A percentile compares a stretch with the other conserved stretches of the same genome.
Conservation (phyloP, 2,888 invertebrate species). For the Elmis aenea region DNA sequence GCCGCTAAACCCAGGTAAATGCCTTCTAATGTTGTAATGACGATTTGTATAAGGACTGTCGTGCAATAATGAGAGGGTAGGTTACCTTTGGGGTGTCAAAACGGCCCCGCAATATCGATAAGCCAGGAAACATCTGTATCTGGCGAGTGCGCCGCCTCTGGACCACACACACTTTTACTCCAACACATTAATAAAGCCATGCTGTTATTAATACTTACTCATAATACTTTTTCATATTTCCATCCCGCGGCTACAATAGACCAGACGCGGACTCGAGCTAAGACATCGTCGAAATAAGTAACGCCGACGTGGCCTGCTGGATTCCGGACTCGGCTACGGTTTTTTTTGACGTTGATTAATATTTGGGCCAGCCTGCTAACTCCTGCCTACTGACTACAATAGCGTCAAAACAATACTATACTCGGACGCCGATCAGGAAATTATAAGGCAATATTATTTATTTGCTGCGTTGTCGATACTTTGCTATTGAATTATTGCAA, state of each 20-base stretch:
- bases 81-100: slow-evolving; percentile 33
- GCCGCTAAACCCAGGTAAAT: slow-evolving; percentile 17
- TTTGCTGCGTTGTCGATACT: slow-evolving; percentile 20
- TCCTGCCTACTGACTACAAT: slow-evolving; percentile 43
- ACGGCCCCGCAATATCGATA: slow-evolving; percentile 22
- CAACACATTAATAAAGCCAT: slow-evolving; percentile 46
- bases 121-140: slow-evolving; percentile 36
- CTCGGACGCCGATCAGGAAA: slow-evolving; percentile 29
- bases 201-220: slow-evolving; percentile 45
- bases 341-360: slow-evolving; percentile 45
- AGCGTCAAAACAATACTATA: slow-evolving; percentile 42
- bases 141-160: slow-evolving; percentile 37
- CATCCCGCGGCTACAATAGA: slow-evolving; percentile 34
- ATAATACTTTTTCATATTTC: slow-evolving; percentile 43
- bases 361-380: slow-evolving; percentile 41
- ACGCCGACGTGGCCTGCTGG: slow-evolving; percentile 26
- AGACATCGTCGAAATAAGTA: slow-evolving; percentile 9
- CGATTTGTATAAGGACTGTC: slow-evolving; percentile 18
- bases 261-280: slow-evolving; percentile 16
- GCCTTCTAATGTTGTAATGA: slow-evolving; percentile 18
- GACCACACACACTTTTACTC: slow-evolving; percentile 46
- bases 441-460: slow-evolving; percentile 28
- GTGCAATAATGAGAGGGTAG: slow-evolving; percentile 27
- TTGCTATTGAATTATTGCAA: no score
- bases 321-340: slow-evolving; percentile 33